phyloP scores from a whole-genome alignment of 2,113 vertebrate genomes.

The Columba livia region DNA sequence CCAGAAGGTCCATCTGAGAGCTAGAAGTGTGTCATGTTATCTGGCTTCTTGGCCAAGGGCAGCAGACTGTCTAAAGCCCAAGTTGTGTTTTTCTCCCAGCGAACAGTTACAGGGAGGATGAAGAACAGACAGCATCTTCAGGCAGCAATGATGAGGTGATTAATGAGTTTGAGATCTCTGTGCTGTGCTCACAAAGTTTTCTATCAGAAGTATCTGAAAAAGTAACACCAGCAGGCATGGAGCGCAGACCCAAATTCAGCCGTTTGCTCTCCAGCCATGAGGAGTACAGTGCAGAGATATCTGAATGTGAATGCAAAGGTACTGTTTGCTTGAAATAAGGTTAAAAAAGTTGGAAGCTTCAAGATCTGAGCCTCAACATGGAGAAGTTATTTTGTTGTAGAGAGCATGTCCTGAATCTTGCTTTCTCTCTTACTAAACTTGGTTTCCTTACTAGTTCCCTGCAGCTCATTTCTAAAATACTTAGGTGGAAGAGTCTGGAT shows the following conservation, averaged over 20 bases:
- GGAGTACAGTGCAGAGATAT: slow-evolving; percentile 75
- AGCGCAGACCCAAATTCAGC: slow-evolving; percentile 70
- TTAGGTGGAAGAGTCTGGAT: not conserved
- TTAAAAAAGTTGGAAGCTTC: not conserved
- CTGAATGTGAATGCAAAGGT: slow-evolving; percentile 82
- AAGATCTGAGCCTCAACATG: not conserved
- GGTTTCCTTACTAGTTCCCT: not conserved
- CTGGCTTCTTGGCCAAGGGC: not conserved
- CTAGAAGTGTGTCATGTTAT: not conserved
- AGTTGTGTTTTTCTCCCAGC: slow-evolving; percentile 65
- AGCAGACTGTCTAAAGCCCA: not conserved
- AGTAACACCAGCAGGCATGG: slow-evolving; percentile 25
- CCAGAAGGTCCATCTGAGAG: not conserved
- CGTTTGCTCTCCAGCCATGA: slow-evolving; percentile 68
- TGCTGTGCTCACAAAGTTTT: slow-evolving; percentile 83
- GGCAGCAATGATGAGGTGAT: slow-evolving; percentile 82
- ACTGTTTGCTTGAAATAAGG: not conserved
- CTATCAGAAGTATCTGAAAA: slow-evolving; percentile 34
- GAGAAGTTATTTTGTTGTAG: not conserved
- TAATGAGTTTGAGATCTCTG: slow-evolving; percentile 85
- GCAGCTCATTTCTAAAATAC: not conserved
- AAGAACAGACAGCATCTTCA: slow-evolving; percentile 76
- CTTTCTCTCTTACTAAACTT: not conserved
- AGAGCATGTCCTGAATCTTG: not conserved
- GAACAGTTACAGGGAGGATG: slow-evolving; percentile 77